Conservation (phyloP, 2,888 invertebrate species). For the Ectemnius lituratus region DNA sequence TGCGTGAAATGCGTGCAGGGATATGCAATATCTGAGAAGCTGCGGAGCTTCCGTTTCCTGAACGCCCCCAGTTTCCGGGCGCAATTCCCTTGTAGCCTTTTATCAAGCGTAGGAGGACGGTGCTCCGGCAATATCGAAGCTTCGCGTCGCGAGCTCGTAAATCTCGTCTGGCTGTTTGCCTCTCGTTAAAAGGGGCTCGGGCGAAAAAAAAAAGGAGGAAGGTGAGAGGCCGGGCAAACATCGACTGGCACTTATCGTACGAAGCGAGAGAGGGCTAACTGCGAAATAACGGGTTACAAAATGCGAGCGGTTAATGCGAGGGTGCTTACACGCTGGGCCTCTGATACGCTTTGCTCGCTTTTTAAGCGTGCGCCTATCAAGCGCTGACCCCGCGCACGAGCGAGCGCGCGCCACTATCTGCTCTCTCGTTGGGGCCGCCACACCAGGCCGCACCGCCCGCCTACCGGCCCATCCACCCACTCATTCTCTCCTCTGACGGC, state of each 20-base stretch:
- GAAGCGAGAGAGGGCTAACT: slow-evolving; percentile 54
- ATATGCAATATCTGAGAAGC: slow-evolving; percentile 53
- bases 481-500: slow-evolving; percentile 1
- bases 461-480: background rate
- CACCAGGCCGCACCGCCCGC: background rate
- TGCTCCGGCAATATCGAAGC: slow-evolving; percentile 54
- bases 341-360: slow-evolving; percentile 50
- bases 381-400: slow-evolving; percentile 17
- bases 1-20: slow-evolving; percentile 14
- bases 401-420: slow-evolving; percentile 6
- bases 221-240: slow-evolving; percentile 23
- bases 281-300: slow-evolving; percentile 67
- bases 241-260: slow-evolving; percentile 50
- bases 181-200: slow-evolving; percentile 16
- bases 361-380: slow-evolving; percentile 38
- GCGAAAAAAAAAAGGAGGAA: slow-evolving; percentile 27
- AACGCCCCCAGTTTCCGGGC: slow-evolving; percentile 64
- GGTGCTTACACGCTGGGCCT: slow-evolving; percentile 30
- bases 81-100: slow-evolving; percentile 58
- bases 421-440: slow-evolving; percentile 18
- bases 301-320: slow-evolving; percentile 50
- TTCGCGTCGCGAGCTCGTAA: slow-evolving; percentile 56
- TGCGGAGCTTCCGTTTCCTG: slow-evolving; percentile 62
- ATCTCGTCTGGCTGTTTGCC: slow-evolving; percentile 46
- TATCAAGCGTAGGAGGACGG: slow-evolving; percentile 52